Conservation (phyloP, 1,140 invertebrate genomes). For the Drosophila micromelanica region DNA sequence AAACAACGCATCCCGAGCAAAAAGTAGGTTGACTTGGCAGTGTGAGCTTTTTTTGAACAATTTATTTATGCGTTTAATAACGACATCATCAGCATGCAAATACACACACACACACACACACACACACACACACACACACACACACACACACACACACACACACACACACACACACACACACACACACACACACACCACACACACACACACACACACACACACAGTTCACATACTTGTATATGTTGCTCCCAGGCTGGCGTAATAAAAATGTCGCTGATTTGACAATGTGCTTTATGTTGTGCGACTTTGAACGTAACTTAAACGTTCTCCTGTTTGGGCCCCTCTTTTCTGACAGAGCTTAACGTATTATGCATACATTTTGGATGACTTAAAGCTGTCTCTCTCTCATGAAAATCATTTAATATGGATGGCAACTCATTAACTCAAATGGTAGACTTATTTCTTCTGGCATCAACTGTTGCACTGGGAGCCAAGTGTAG, state of each 20-base stretch:
- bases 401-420: slow-evolving; percentile 37
- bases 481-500: slow-evolving; percentile 29
- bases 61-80: slow-evolving; percentile 83
- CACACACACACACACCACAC: slow-evolving; percentile 30
- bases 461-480: slow-evolving; percentile 51
- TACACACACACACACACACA: slow-evolving; percentile 34
- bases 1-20: too few relatives aligned
- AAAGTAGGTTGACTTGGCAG: slow-evolving; percentile 7
- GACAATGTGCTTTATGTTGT: slow-evolving; percentile 75
- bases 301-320: slow-evolving; percentile 26
- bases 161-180: slow-evolving; percentile 29
- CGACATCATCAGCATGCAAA: slow-evolving; percentile 80
- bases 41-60: slow-evolving; percentile 65
- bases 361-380: slow-evolving; percentile 75
- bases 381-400: slow-evolving; percentile 53
- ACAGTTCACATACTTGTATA: slow-evolving; percentile 27
- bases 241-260: slow-evolving; percentile 39
- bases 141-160: slow-evolving; percentile 27
- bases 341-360: slow-evolving; percentile 13
- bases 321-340: neutral
- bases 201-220: slow-evolving; percentile 28
- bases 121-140: slow-evolving; percentile 23
- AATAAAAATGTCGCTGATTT: slow-evolving; percentile 83
- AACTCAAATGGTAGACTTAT: slow-evolving; percentile 23
- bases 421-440: slow-evolving; percentile 39